Evolutionary conservation across 1,140 invertebrate species (phyloP).

Genomic region (Papilio dardanus): DNA sequence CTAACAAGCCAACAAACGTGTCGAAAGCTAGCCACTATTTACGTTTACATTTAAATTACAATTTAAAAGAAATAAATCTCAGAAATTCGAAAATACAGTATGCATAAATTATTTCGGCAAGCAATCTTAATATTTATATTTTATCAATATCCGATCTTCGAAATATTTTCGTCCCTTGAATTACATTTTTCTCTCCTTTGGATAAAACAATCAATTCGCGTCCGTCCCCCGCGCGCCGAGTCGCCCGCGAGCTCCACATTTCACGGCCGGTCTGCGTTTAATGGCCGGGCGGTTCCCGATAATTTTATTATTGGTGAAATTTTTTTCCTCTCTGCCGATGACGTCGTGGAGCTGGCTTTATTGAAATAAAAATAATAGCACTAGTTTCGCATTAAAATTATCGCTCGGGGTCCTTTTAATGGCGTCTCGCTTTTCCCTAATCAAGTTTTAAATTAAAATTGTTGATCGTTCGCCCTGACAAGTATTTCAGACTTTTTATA

Average conservation of each 20-base stretch:
- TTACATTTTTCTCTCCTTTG: constrained; percentile 32
- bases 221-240: neutral
- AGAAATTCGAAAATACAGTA: too few species aligned
- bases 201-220: constrained; percentile 34
- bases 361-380: constrained; percentile 68
- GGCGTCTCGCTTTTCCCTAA: constrained; percentile 35
- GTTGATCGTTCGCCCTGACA: constrained; percentile 19
- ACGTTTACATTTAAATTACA: too few species aligned
- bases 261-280: constrained; percentile 78
- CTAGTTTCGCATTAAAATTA: constrained; percentile 49
- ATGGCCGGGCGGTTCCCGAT: constrained; percentile 74
- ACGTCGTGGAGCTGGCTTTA: constrained; percentile 55
- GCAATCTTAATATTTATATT: too few species aligned
- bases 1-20: too few species aligned
- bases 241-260: constrained; percentile 59
- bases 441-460: constrained; percentile 38
- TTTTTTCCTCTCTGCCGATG: constrained; percentile 66
- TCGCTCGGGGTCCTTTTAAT: constrained; percentile 47
- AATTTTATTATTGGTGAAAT: constrained; percentile 79
- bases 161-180: constrained; percentile 11
- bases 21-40: too few species aligned
- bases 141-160: neutral
- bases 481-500: constrained; percentile 32
- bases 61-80: too few species aligned
- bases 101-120: too few species aligned